A percentile compares a stretch with the other conserved stretches of the same genome.
These are phyloP conservation scores for Narcine bancroftii DNA, from an alignment of 2,113 vertebrate species.

Conservation along the genomic window DNA sequence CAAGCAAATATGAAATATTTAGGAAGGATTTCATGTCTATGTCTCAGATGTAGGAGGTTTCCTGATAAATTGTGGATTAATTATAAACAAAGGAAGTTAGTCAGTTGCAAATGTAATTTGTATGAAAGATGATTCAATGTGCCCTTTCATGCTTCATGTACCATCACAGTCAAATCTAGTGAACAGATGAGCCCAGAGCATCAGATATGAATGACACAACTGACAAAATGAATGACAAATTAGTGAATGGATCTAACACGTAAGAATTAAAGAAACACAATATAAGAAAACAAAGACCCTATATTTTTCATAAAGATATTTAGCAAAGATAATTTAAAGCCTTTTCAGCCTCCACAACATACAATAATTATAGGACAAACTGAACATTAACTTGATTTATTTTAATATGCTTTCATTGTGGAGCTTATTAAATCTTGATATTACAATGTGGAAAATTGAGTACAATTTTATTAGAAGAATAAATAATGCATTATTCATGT, in stretches of 20 bases:
- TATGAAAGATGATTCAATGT: constrained; percentile 2
- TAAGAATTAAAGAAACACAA: neutral
- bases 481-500: neutral
- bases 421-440: neutral
- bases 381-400: neutral
- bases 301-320: neutral
- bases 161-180: neutral
- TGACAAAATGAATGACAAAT: neutral
- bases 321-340: no score
- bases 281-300: neutral
- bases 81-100: neutral
- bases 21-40: neutral
- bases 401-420: neutral
- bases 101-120: neutral
- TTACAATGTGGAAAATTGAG: neutral
- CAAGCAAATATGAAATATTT: no score
- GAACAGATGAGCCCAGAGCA: neutral
- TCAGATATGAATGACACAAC: neutral
- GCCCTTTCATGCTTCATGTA: neutral
- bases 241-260: neutral
- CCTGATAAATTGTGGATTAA: neutral
- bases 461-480: neutral
- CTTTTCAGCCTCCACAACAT: neutral
- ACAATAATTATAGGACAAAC: neutral
- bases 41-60: neutral